Conservation (phyloP, 2,113 vertebrate species). For the Melanotaenia duboulayi region DNA sequence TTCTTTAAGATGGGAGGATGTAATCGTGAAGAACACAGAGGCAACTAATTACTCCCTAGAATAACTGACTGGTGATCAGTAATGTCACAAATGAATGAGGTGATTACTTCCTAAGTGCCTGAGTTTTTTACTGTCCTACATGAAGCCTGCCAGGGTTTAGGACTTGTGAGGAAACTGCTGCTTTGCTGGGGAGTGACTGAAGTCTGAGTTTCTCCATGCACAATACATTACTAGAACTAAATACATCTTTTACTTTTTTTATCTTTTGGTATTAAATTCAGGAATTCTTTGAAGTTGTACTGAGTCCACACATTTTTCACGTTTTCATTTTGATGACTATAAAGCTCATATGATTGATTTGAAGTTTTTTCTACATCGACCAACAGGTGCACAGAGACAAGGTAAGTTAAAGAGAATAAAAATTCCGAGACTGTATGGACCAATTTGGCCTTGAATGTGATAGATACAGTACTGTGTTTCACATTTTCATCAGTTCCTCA, state of each 20-base stretch:
- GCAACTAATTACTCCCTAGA: too few species aligned
- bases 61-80: too few species aligned
- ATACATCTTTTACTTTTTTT: too few species aligned
- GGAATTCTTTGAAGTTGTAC: conserved; percentile 14
- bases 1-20: too few species aligned
- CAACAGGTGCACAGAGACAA: conserved; percentile 1
- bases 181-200: neutral
- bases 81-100: too few species aligned
- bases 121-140: neutral
- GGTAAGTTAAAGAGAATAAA: neutral
- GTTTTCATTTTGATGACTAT: neutral
- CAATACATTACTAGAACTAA: too few species aligned
- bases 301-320: neutral
- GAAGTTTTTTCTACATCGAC: neutral
- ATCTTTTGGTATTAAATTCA: conserved; percentile 27
- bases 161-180: too few species aligned
- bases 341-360: conserved; percentile 8
- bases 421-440: conserved; percentile 1
- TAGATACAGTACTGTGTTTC: conserved; percentile 66
- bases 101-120: too few species aligned
- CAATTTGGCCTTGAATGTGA: conserved; percentile 35
- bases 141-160: conserved; percentile 10
- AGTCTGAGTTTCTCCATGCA: neutral
- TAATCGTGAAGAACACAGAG: too few species aligned
- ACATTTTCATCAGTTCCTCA: conserved; percentile 63